A percentile compares a stretch with the other conserved stretches of the same genome.
These are phyloP conservation scores for Thumatha senex DNA, from an alignment of 2,888 invertebrate species.

Conservation along the genomic window DNA sequence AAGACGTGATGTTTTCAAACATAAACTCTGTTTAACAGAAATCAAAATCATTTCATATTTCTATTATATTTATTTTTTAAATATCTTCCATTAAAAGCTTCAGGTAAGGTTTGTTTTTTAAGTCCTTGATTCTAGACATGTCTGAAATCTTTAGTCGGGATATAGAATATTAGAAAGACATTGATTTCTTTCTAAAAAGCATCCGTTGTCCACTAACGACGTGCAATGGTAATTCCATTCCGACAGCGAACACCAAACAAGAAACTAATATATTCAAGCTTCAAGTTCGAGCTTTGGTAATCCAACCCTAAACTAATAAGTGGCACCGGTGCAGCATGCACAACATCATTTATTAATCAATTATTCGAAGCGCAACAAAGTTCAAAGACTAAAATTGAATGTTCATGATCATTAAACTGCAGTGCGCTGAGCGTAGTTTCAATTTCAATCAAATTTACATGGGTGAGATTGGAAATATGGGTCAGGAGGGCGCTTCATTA, in stretches of 20 bases:
- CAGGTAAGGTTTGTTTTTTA: too few relatives aligned
- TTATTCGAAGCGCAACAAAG: slow-evolving; percentile 32
- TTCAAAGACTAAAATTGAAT: slow-evolving; percentile 30
- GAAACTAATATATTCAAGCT: slow-evolving; percentile 46
- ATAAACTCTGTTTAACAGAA: too few relatives aligned
- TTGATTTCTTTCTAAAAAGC: neutral
- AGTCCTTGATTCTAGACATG: too few relatives aligned
- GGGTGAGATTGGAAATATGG: slow-evolving; percentile 1
- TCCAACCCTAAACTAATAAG: slow-evolving; percentile 44
- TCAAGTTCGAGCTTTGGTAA: slow-evolving; percentile 42
- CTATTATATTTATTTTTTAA: too few relatives aligned
- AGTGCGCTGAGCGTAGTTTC: slow-evolving; percentile 5
- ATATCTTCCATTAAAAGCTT: too few relatives aligned
- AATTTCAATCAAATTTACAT: slow-evolving; percentile 3
- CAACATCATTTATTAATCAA: slow-evolving; percentile 38
- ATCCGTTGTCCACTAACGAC: neutral
- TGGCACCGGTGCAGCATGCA: slow-evolving; percentile 39
- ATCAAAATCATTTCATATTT: too few relatives aligned
- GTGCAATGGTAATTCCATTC: neutral
- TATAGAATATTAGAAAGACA: neutral
- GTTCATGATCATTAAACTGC: slow-evolving; percentile 21
- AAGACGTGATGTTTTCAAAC: too few relatives aligned
- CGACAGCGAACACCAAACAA: neutral
- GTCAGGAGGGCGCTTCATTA: neutral
- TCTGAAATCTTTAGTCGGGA: too few relatives aligned